phyloP scores from a whole-genome alignment of 2,113 vertebrate genomes.

The Mustela lutreola region DNA sequence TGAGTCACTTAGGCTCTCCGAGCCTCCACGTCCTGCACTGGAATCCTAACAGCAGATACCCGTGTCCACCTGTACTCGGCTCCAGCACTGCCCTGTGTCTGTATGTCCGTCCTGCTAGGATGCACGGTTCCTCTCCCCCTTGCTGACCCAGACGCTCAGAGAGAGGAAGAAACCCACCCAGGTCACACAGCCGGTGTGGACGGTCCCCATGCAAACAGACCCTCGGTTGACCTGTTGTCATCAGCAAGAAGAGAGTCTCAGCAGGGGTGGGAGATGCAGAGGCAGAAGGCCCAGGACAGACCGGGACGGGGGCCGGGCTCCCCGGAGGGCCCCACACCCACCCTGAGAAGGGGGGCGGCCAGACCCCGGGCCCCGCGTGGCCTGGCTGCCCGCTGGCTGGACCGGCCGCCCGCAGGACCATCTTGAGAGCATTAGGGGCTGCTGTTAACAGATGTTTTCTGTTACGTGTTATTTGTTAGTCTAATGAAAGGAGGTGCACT shows the following conservation, averaged over 20 bases:
- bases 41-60: fast-evolving
- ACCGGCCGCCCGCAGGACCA: conserved; percentile 84
- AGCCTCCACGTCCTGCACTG: background rate
- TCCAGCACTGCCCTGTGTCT: background rate
- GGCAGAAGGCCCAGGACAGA: background rate
- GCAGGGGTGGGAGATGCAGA: background rate
- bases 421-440: conserved; percentile 89
- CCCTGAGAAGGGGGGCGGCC: conserved; percentile 70
- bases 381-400: conserved; percentile 82
- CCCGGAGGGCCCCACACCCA: background rate
- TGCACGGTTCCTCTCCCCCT: fast-evolving
- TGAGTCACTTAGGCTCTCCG: background rate
- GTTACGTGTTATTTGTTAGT: conserved; percentile 91
- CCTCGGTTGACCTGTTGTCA: fast-evolving
- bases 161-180: fast-evolving
- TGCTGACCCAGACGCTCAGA: background rate
- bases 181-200: background rate
- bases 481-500: conserved; percentile 90
- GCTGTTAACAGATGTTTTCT: conserved; percentile 88
- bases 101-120: fast-evolving
- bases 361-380: conserved; percentile 76
- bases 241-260: background rate
- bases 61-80: fast-evolving
- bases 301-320: background rate
- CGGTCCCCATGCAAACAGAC: background rate